Evolutionary conservation across 2,797 vertebrate species (phyloP), one percentile per base, ranked within the genome.

Genomic region (Neostethus bicornis): DNA sequence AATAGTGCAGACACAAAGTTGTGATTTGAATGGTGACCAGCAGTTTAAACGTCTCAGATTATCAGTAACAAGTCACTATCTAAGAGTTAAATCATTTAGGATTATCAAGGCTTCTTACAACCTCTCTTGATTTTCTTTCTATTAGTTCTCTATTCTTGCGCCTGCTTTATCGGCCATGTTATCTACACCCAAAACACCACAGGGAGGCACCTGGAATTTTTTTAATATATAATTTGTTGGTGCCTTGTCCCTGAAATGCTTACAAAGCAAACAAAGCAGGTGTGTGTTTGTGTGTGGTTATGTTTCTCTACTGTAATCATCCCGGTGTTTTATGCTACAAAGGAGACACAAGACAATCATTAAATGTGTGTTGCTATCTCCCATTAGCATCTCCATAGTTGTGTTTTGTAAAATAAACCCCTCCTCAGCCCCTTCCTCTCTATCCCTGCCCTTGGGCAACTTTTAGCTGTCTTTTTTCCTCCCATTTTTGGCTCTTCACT

Each of bases 241-340:
- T 77, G 79, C 57, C 78, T 70, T 73, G 53, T 77, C 85, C 84
- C 77, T 71, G 70, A 73, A 74, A 73, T 90, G 91, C 85, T 91
- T 91, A 91, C 89, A 91, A 86, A 79, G 92, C 90, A 91, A 90
- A 90, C 79, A 79, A 77, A 75, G 79, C 84, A 80, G 76, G 77
- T 84, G 85, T 68, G 64, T 65, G 62, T 72, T 50, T 45, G 21
- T 65, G 63, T 70, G 52, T 42, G 23, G 16, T 25, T 34, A 19
- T 47, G 26, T 66, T 12, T 39, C 20, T 32, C 7, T 23, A 9
- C 57, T 54, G 42, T 53, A 51, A 63, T 64, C 32, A 42, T 53
- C 51, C 35, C 49, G 19, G 4, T 37, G 21, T 70, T 78, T 19
- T 60, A 60, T 73, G 37, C 38, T 41, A 58, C 37, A 35, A 23